Base-by-base conservation (phyloP, 2,797 vertebrate genomes). In the Alauda arvensis region DNA sequence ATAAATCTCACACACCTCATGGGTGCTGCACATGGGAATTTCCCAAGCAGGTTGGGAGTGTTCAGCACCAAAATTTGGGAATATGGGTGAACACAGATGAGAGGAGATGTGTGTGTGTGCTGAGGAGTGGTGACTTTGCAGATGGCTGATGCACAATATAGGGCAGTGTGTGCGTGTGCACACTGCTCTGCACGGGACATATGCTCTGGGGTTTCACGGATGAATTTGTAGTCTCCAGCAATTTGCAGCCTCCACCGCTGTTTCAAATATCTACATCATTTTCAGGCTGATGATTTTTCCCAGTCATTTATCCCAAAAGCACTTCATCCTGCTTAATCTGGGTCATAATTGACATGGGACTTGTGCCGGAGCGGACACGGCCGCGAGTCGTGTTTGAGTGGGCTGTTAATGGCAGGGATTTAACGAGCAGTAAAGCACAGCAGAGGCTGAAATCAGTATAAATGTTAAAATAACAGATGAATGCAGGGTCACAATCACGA, bases 271-370 rank as follows among this genome's bases (percentile, higher is more conserved):
- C 87, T 24, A 23, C 85, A 85, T 92, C 51, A 5, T 90, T 92
- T 93, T 94, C 94, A 90, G 75, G 79, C 81, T 90, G 93, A 81
- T 91, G 93, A 84, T 85, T 92, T 92, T 91, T 87, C 89, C 79
- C 81, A 88, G 76, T 71, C 78, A 71, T 91, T 91, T 90, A 59
- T 92, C 87, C 91, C 82, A 29, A 85, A 83, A 91, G 71, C 87
- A 79, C 48, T 89, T 81, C 40, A 67, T 95, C 51, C 74, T 83
- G 12, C 57, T 87, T 93, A 89, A 94, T 94, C 76, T 92, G 82
- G 88, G 90, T 93, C 86, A 78, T 86, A 93, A 93, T 63, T 88
- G 78, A 49, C 82, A 29, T 37, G 90, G 63, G 88, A 82, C 52
- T 87, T 23, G 34, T 25, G 53, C 12, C 0, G 83, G n/a, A 75